A percentile compares a stretch with the other conserved stretches of the same genome.
These are phyloP conservation scores for Dasyprocta punctata DNA, from an alignment of 2,113 vertebrate species.

Conservation along the genomic window DNA sequence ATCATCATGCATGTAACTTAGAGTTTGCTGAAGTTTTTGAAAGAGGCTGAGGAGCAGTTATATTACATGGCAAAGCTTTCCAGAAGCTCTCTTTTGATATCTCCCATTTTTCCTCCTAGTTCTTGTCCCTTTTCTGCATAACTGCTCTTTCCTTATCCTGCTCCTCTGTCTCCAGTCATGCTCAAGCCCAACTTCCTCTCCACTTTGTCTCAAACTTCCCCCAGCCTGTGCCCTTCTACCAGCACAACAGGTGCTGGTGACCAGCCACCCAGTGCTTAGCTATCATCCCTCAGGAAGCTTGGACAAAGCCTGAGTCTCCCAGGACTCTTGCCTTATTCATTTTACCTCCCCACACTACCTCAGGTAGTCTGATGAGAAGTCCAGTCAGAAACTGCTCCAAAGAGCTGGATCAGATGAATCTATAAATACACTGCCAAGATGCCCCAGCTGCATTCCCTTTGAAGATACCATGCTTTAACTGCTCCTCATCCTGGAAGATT, in stretches of 20 bases:
- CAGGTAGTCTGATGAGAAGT: not conserved
- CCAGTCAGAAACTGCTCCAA: not conserved
- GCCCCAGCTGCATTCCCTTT: not conserved
- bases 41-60: not conserved
- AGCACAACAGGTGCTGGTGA: no score
- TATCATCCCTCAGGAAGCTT: accelerated
- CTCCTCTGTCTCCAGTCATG: not conserved
- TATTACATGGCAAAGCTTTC: not conserved
- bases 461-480: not conserved
- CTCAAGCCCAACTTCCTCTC: not conserved
- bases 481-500: not conserved
- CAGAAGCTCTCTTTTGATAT: not conserved
- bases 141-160: not conserved
- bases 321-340: not conserved
- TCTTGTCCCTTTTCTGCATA: not conserved
- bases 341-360: accelerated
- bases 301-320: not conserved
- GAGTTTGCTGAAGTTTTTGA: not conserved
- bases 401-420: not conserved
- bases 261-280: accelerated
- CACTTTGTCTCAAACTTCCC: not conserved
- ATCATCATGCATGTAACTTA: not conserved
- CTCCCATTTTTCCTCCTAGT: not conserved
- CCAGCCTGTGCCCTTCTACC: no score
- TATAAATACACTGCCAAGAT: not conserved